These are phyloP conservation scores for Okamejei kenojei DNA, from an alignment of 2,797 vertebrate species.

Conservation along the genomic window DNA sequence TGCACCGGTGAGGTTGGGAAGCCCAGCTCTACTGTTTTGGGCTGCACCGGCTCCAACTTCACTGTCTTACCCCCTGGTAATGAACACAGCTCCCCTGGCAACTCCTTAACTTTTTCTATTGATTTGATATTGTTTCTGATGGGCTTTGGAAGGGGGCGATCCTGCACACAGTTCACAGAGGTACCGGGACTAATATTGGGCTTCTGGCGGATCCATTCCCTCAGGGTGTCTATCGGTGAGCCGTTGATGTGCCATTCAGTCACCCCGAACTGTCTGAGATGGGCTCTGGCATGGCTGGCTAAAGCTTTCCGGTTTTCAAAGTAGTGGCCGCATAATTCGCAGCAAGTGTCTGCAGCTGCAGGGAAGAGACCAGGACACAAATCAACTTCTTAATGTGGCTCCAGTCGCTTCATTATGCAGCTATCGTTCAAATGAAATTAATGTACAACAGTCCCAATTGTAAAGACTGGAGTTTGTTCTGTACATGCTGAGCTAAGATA, in stretches of 20 bases:
- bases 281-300: constrained; percentile 87
- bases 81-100: constrained; percentile 26
- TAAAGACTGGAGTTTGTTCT: constrained; percentile 7
- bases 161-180: constrained; percentile 86
- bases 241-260: constrained; percentile 96
- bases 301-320: constrained; percentile 92
- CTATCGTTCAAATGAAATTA: background rate
- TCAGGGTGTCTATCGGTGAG: constrained; percentile 90
- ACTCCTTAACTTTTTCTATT: background rate
- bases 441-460: constrained; percentile 14
- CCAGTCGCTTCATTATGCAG: background rate
- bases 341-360: constrained; percentile 71
- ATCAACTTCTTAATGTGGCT: constrained; percentile 29
- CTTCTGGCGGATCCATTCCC: constrained; percentile 90
- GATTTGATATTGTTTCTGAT: constrained; percentile 30
- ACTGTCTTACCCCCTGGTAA: constrained; percentile 33
- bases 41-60: constrained; percentile 33
- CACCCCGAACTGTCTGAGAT: constrained; percentile 89
- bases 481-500: background rate
- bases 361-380: constrained; percentile 40
- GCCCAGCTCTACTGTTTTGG: constrained; percentile 21
- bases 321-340: constrained; percentile 89
- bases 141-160: constrained; percentile 68
- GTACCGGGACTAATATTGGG: constrained; percentile 84
- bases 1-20: constrained; percentile 23